Conservation (phyloP, 2,797 vertebrate species). For the Mus caroli region DNA sequence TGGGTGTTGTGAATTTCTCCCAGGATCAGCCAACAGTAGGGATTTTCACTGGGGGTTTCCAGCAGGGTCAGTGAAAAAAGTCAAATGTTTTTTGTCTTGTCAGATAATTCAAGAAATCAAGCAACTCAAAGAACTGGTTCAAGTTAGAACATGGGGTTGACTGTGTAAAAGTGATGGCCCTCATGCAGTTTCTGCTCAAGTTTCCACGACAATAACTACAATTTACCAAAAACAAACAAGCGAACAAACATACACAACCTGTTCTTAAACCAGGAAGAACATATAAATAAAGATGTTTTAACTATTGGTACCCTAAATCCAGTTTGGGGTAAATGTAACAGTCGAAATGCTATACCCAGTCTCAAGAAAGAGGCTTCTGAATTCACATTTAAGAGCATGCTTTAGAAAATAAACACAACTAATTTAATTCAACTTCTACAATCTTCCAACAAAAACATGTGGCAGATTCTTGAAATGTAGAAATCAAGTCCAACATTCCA, state of each 20-base stretch:
- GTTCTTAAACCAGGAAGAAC: background rate
- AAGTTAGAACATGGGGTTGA: background rate
- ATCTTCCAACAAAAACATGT: constrained; percentile 45
- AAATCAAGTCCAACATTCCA: constrained; percentile 61
- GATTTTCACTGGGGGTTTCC: background rate
- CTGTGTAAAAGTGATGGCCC: background rate
- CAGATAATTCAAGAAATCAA: constrained; percentile 21
- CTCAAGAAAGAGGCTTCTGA: constrained; percentile 28
- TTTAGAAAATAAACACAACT: constrained; percentile 62
- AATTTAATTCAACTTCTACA: constrained; percentile 1
- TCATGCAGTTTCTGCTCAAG: background rate
- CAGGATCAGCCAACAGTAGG: background rate
- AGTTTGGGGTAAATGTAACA: constrained; percentile 32
- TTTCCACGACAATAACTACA: background rate
- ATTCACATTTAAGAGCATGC: constrained; percentile 39
- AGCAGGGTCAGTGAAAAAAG: background rate
- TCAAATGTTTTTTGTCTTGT: background rate
- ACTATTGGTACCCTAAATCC: background rate
- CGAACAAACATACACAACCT: background rate
- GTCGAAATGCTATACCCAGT: constrained; percentile 2
- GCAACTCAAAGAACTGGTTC: background rate
- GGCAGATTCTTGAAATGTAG: constrained; percentile 61
- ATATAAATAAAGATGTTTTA: background rate
- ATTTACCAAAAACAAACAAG: background rate
- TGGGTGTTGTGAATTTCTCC: background rate